Conservation (phyloP, 2,888 invertebrate species). For the Leptinotarsa tumamoca region DNA sequence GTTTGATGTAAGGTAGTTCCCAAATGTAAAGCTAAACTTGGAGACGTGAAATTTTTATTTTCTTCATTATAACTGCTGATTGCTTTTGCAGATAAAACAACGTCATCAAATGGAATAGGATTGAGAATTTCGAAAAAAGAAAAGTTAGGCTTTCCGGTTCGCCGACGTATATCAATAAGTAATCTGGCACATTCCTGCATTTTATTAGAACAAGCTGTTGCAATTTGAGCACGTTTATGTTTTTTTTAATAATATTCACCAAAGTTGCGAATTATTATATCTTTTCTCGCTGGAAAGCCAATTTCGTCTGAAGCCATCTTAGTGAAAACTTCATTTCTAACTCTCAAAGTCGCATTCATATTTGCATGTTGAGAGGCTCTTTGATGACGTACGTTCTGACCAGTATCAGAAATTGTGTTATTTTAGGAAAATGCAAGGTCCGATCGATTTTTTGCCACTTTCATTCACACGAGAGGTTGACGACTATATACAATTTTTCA, state of each 20-base stretch:
- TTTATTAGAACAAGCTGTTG: slow-evolving; percentile 19
- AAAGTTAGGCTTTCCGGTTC: slow-evolving; percentile 17
- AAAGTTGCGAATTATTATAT: slow-evolving; percentile 34
- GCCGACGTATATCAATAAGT: slow-evolving; percentile 37
- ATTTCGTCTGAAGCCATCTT: slow-evolving; percentile 25
- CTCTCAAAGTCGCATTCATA: neutral
- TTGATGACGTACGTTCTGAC: slow-evolving; percentile 25
- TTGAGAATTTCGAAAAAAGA: slow-evolving; percentile 10
- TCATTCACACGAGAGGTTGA: too few relatives aligned
- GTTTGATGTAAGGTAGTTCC: slow-evolving; percentile 25
- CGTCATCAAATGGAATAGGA: slow-evolving; percentile 20
- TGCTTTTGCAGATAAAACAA: slow-evolving; percentile 11
- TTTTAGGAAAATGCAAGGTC: too few relatives aligned
- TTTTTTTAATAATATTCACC: slow-evolving; percentile 41
- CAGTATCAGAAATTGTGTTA: neutral
- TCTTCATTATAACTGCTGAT: slow-evolving; percentile 24
- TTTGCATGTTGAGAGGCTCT: slow-evolving; percentile 12
- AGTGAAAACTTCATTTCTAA: slow-evolving; percentile 25
- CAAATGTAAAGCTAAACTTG: slow-evolving; percentile 26
- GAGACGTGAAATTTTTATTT: slow-evolving; percentile 21
- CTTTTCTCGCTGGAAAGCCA: slow-evolving; percentile 25
- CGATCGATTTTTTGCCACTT: too few relatives aligned
- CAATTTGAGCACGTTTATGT: slow-evolving; percentile 38
- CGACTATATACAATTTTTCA: too few relatives aligned
- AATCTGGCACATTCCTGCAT: slow-evolving; percentile 33